Evolutionary conservation across 2,888 invertebrate genomes (phyloP).

Genomic region (Pterostichus niger): DNA sequence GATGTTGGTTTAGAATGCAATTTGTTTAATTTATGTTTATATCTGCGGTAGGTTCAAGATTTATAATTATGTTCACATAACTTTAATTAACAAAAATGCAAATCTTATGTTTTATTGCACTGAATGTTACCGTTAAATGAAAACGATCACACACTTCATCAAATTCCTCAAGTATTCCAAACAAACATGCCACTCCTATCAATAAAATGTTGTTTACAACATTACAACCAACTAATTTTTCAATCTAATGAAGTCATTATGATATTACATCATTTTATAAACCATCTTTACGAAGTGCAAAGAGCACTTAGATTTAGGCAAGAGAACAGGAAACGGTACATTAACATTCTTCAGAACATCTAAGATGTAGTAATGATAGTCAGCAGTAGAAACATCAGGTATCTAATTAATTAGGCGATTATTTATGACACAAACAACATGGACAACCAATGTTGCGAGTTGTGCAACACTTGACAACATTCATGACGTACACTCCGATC

Average conservation of each 20-base stretch:
- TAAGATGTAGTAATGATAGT: constrained; percentile 22
- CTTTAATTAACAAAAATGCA: too few species aligned
- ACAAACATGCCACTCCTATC: constrained; percentile 26
- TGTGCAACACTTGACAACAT: not conserved
- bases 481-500: too few species aligned
- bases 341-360: constrained; percentile 27
- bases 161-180: not conserved
- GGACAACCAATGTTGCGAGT: constrained; percentile 2
- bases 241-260: constrained; percentile 16
- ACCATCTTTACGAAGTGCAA: constrained; percentile 37
- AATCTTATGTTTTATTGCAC: too few species aligned
- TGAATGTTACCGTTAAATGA: too few species aligned
- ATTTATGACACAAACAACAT: constrained; percentile 26
- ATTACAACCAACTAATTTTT: not conserved
- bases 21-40: too few species aligned
- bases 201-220: constrained; percentile 20
- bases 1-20: too few species aligned
- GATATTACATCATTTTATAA: not conserved
- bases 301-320: constrained; percentile 4
- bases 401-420: constrained; percentile 30
- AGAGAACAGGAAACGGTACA: constrained; percentile 15
- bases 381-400: constrained; percentile 2
- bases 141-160: too few species aligned
- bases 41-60: too few species aligned
- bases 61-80: too few species aligned